Percentiles rank a stretch among this genome's conserved stretches.
phyloP scores from a whole-genome alignment of 1,140 invertebrate species.

The Wasmannia auropunctata region DNA sequence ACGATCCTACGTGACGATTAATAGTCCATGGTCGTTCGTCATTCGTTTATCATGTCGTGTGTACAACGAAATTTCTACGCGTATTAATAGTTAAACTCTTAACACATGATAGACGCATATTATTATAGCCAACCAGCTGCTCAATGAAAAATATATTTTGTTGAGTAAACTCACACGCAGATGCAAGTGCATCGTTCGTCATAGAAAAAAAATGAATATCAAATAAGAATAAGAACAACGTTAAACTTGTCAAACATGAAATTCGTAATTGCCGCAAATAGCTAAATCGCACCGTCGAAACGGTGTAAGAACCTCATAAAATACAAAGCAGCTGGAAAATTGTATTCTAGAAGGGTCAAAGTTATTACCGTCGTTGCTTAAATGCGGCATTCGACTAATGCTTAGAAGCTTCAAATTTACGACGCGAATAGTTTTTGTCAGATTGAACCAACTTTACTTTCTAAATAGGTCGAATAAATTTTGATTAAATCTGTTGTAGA shows the following conservation, averaged over 20 bases:
- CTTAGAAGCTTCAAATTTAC: constrained; percentile 13
- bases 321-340: background rate
- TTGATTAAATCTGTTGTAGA: background rate
- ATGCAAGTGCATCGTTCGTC: background rate
- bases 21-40: constrained; percentile 21
- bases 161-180: background rate
- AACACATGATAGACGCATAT: background rate
- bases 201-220: background rate
- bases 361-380: constrained; percentile 2
- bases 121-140: background rate
- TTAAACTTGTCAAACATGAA: constrained; percentile 2
- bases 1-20: constrained; percentile 47
- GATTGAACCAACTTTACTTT: background rate
- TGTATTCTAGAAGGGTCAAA: constrained; percentile 5
- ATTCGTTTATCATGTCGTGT: constrained; percentile 26
- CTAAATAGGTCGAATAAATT: constrained; percentile 5
- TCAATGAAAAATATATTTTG: background rate
- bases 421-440: background rate
- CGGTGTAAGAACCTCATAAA: constrained; percentile 1
- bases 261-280: background rate
- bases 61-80: background rate
- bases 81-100: background rate
- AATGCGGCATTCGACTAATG: background rate
- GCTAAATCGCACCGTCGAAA: background rate
- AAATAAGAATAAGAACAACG: background rate